Conservation (phyloP, 2,888 invertebrate species). For the Phytoseiulus persimilis region DNA sequence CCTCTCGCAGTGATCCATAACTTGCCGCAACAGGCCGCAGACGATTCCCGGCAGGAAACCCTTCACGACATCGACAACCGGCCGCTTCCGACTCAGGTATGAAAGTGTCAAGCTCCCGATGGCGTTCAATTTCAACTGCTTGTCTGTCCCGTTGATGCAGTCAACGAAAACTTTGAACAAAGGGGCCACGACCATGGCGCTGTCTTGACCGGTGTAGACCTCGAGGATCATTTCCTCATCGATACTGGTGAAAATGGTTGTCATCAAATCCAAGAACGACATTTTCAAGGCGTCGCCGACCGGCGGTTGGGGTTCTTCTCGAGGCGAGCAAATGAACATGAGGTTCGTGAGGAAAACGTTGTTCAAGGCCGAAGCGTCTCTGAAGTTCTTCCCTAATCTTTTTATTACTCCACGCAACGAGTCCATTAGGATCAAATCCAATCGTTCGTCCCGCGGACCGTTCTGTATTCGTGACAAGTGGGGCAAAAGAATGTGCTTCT, state of each 20-base stretch:
- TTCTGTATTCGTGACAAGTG: constrained; percentile 6
- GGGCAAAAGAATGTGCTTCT: constrained; percentile 32
- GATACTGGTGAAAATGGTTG: not conserved
- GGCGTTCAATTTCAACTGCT: constrained; percentile 1
- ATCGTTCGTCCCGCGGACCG: not conserved
- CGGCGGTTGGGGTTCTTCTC: not conserved
- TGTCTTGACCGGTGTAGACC: constrained; percentile 12
- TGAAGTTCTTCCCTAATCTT: constrained; percentile 7
- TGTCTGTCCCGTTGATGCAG: not conserved
- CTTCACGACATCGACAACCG: not conserved
- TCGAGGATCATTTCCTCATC: constrained; percentile 9
- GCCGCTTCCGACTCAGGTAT: not conserved
- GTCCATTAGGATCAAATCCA: constrained; percentile 11
- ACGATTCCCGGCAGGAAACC: constrained; percentile 19
- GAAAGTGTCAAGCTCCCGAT: not conserved
- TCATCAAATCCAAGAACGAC: not conserved
- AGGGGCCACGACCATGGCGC: not conserved
- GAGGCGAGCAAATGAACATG: constrained; percentile 10
- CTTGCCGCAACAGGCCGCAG: not conserved
- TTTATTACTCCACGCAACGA: not conserved
- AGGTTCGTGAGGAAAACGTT: constrained; percentile 15
- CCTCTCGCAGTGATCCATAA: constrained; percentile 16
- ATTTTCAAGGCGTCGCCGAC: not conserved
- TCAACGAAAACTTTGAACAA: constrained; percentile 27
- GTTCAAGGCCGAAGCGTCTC: not conserved